Conservation (phyloP, 1,140 invertebrate genomes). For the Frieseomelitta varia region DNA sequence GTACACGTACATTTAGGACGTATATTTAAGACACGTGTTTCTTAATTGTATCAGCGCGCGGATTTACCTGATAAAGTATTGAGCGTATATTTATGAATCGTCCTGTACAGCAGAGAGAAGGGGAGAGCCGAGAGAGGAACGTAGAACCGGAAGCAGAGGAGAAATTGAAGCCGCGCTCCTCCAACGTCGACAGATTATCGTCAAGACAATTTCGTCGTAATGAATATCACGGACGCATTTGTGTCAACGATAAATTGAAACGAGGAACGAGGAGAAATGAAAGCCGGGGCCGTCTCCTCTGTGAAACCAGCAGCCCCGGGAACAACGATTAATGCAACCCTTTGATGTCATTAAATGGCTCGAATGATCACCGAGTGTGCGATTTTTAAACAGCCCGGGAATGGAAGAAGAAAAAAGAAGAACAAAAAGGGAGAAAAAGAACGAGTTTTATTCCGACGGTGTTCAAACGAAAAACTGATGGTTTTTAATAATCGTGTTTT, state of each 20-base stretch:
- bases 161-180: conserved; percentile 32
- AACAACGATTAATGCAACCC: conserved; percentile 2
- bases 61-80: no score
- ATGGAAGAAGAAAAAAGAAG: no score
- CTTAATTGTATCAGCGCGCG: no score
- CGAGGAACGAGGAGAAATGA: conserved; percentile 6
- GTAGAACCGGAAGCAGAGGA: conserved; percentile 19
- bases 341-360: conserved; percentile 27
- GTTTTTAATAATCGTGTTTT: not conserved
- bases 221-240: conserved; percentile 66
- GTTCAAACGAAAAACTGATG: not conserved
- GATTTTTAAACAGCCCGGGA: not conserved
- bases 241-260: conserved; percentile 38
- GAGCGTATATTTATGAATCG: no score
- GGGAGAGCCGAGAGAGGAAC: not conserved
- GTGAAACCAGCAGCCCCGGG: not conserved
- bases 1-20: no score
- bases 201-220: conserved; percentile 70
- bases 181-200: conserved; percentile 57
- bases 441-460: not conserved
- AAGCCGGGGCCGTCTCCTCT: not conserved
- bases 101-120: not conserved
- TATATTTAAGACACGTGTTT: no score
- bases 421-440: not conserved
- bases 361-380: not conserved